These are phyloP conservation scores for Ammospiza maritima DNA, from an alignment of 2,797 vertebrate species.

Conservation along the genomic window DNA sequence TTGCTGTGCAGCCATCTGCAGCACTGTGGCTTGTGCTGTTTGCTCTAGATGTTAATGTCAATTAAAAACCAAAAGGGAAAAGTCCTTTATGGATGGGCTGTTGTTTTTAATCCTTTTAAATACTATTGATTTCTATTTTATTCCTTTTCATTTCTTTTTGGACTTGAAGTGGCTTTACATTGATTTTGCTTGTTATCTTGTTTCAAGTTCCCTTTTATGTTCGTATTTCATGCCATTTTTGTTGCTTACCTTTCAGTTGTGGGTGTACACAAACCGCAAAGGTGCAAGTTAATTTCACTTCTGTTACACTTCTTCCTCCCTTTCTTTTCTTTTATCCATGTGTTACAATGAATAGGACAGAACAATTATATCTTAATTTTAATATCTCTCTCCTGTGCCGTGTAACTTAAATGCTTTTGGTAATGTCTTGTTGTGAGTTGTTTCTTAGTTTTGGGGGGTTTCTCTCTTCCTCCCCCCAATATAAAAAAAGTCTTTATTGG, in stretches of 20 bases:
- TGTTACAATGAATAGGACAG: no score
- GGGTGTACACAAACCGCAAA: not conserved
- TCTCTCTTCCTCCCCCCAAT: not conserved
- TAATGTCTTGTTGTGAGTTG: not conserved
- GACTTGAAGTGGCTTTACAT: not conserved
- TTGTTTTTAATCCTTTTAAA: not conserved
- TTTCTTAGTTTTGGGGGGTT: fast-evolving
- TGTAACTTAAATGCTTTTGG: not conserved
- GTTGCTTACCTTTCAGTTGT: not conserved
- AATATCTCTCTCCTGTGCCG: not conserved
- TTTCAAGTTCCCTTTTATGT: not conserved
- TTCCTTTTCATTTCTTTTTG: not conserved
- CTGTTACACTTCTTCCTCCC: not conserved
- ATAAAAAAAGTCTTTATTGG: not conserved
- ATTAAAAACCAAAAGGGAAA: not conserved
- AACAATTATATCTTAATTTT: not conserved
- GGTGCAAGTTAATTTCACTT: not conserved
- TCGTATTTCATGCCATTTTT: not conserved
- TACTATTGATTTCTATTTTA: not conserved
- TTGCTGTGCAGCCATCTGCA: not conserved
- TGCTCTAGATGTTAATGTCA: not conserved
- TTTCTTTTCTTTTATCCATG: not conserved
- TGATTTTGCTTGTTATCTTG: not conserved
- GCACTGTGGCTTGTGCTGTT: not conserved
- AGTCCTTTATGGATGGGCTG: not conserved